A percentile compares a stretch with the other conserved stretches of the same genome.
These are phyloP conservation scores for Melanerpes aurifrons DNA, from an alignment of 2,113 vertebrate genomes.

Conservation along the genomic window DNA sequence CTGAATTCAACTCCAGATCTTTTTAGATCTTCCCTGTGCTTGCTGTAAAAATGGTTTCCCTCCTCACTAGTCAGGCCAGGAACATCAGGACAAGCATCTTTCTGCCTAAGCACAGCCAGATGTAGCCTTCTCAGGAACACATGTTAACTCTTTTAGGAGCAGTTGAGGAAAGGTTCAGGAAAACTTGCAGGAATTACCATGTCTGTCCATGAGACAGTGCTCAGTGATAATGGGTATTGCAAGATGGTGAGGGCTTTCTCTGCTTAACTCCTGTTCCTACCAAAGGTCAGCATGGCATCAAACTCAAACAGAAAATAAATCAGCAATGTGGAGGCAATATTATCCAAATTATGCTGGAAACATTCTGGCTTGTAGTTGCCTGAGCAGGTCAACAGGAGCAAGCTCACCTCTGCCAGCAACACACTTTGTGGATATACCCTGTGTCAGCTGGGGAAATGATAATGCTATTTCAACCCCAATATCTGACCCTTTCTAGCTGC, in stretches of 20 bases:
- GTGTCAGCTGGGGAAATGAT: not conserved
- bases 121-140: not conserved
- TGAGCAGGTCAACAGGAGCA: not conserved
- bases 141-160: not conserved
- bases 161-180: not conserved
- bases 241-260: not conserved
- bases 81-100: not conserved
- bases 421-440: not conserved
- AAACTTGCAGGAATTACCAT: not conserved
- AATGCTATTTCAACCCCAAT: not conserved
- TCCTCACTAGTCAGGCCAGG: not conserved
- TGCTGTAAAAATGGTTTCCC: not conserved
- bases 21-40: not conserved
- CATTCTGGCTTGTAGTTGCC: not conserved
- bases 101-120: not conserved
- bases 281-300: not conserved
- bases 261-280: not conserved
- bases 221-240: not conserved
- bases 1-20: slow-evolving; percentile 48
- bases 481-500: not conserved
- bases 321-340: not conserved
- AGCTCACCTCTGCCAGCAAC: not conserved
- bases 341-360: not conserved
- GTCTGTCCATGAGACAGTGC: not conserved
- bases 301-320: not conserved